These are phyloP conservation scores for Parazoanthus atlanticus DNA, from an alignment of 92 coral and sea anemone genomes.

Conservation along the genomic window DNA sequence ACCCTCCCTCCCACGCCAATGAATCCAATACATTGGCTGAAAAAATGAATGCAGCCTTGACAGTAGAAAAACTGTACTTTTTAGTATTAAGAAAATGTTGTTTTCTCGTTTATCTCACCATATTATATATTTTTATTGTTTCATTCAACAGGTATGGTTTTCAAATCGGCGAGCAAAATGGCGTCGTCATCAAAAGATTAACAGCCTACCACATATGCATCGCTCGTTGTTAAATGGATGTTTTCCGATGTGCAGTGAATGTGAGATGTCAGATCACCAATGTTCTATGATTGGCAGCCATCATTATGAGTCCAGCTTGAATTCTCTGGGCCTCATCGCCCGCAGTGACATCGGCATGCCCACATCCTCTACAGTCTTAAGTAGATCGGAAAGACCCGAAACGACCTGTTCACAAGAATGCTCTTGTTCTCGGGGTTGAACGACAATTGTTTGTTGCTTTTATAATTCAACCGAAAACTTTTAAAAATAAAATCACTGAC, in stretches of 20 bases:
- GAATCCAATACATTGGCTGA: too few relatives aligned
- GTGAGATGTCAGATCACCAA: slow-evolving; percentile 87
- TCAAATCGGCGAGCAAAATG: slow-evolving; percentile 99
- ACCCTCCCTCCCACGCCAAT: too few relatives aligned
- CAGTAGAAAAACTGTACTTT: not conserved
- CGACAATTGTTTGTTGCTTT: not conserved
- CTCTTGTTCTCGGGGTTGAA: slow-evolving; percentile 76
- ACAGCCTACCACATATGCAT: slow-evolving; percentile 90
- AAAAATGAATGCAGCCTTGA: too few relatives aligned
- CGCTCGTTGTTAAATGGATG: slow-evolving; percentile 90
- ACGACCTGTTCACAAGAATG: slow-evolving; percentile 78
- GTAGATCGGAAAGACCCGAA: slow-evolving; percentile 32
- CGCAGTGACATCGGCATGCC: slow-evolving; percentile 43
- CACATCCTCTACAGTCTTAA: slow-evolving; percentile 23
- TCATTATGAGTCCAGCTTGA: slow-evolving; percentile 70
- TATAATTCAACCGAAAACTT: not conserved
- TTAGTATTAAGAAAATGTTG: not conserved
- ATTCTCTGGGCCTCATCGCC: slow-evolving; percentile 70
- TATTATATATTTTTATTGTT: not conserved
- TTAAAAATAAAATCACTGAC: not conserved
- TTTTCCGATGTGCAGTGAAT: slow-evolving; percentile 94
- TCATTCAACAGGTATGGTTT: slow-evolving; percentile 92
- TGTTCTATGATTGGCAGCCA: slow-evolving; percentile 77
- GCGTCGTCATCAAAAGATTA: slow-evolving; percentile 97
- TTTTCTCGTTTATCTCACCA: not conserved